Evolutionary conservation across 1,140 invertebrate species (phyloP), one percentile per base, ranked within the genome.

Genomic region (Argopecten irradians): DNA sequence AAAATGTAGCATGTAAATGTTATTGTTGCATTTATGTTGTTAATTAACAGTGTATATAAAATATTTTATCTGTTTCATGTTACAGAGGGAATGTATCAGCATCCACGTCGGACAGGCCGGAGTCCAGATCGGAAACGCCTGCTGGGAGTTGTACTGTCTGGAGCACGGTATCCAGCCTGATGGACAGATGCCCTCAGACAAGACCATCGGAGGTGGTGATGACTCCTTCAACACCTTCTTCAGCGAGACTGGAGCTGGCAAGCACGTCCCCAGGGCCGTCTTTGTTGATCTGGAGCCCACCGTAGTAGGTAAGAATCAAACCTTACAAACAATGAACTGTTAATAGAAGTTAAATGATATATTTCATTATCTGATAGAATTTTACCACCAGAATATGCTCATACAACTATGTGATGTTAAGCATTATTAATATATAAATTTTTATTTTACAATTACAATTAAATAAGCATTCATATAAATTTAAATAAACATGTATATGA

Each of bases 121-220:
- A 85, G 97, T 98, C 14, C 98, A 98, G 96, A 98, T 98, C 93
- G 98, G 97, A 90, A 98, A 98, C 94, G 97, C 97, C 82, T 96
- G 96, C 91, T 97, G 96, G 96, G 98, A 98, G 94, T 96, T 98
- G 84, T 98, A 98, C 96, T 98, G 98, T 95, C 95, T 98, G 91
- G 98, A 98, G 95, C 98, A 98, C 95, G 97, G 97, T 28, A 98
- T 98, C 94, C 97, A 98, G 94, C 97, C 97, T 82, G 97, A 98
- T 95, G 98, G 98, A 2, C 96, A 96, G 46, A 90, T 95, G 84
- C 90, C 91, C 86, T 83, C 88, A 85, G 92, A 93, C 34, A 91
- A 90, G 86, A 90, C 90, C 22, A 96, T 96, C 89, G 96, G 96
- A 83, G 93, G 96, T 83, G 93, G 96, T 83, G 96, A 96, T 91